These are phyloP conservation scores for Patella pellucida DNA, from an alignment of 2,888 invertebrate species.

Conservation along the genomic window DNA sequence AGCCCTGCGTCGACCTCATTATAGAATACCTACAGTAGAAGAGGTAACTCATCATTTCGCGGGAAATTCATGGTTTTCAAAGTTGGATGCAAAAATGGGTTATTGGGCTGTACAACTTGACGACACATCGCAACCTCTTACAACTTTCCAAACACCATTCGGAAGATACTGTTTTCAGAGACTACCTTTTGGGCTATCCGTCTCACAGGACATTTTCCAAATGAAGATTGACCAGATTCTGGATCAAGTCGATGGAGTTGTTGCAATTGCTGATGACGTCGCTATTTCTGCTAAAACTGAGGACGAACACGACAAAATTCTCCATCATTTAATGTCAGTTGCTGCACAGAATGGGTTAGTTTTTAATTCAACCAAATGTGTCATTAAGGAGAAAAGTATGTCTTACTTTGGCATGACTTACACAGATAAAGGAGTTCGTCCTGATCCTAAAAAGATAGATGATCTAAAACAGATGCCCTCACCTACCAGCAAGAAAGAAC, in stretches of 20 bases:
- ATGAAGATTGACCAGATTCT: conserved; percentile 12
- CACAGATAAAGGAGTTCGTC: conserved; percentile 5
- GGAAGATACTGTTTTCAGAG: not conserved
- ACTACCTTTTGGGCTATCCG: not conserved
- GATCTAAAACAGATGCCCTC: conserved; percentile 26
- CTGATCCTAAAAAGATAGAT: conserved; percentile 30
- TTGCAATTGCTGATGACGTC: conserved; percentile 18
- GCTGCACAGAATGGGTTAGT: conserved; percentile 22
- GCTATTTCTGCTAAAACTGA: conserved; percentile 22
- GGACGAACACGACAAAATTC: conserved; percentile 27
- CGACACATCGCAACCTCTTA: too few relatives aligned
- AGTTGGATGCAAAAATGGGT: too few relatives aligned
- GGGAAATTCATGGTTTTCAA: too few relatives aligned
- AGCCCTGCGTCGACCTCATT: not conserved
- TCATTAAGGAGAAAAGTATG: conserved; percentile 18
- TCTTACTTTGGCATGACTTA: conserved; percentile 33
- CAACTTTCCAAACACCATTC: conserved; percentile 24
- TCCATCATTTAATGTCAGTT: conserved; percentile 16
- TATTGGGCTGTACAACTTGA: too few relatives aligned
- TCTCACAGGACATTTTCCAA: conserved; percentile 3
- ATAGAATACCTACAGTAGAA: not conserved
- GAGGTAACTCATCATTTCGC: too few relatives aligned
- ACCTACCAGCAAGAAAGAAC: conserved; percentile 26
- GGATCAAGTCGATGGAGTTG: conserved; percentile 17
- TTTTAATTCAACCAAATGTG: conserved; percentile 27